Evolutionary conservation across 2,888 invertebrate genomes (phyloP).

Genomic region (Coenonympha glycerion): DNA sequence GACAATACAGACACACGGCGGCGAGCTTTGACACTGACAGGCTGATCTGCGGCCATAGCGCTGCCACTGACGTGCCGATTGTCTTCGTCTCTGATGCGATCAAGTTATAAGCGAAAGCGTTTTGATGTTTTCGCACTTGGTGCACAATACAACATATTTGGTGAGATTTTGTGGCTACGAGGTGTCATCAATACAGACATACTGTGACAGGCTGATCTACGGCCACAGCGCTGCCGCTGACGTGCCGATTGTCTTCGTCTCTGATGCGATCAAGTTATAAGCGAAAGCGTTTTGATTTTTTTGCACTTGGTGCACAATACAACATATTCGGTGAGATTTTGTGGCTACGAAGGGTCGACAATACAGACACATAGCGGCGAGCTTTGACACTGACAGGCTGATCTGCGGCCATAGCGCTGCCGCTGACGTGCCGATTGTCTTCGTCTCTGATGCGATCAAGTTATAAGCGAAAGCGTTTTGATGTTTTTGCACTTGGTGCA

Average conservation of each 20-base stretch:
- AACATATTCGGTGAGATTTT: too few relatives aligned
- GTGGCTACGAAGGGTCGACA: neutral
- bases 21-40: constrained; percentile 59
- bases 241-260: constrained; percentile 72
- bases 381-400: constrained; percentile 62
- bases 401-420: constrained; percentile 67
- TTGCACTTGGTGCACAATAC: neutral
- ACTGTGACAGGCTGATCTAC: constrained; percentile 66
- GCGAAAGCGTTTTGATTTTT: neutral
- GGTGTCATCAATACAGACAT: neutral
- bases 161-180: neutral
- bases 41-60: constrained; percentile 65
- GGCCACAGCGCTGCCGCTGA: constrained; percentile 63
- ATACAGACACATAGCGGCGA: constrained; percentile 35
- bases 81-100: constrained; percentile 54
- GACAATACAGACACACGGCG: constrained; percentile 31
- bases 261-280: constrained; percentile 21
- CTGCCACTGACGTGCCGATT: constrained; percentile 71
- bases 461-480: constrained; percentile 1
- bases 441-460: constrained; percentile 42
- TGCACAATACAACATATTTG: too few relatives aligned
- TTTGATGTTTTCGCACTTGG: neutral
- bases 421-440: constrained; percentile 73
- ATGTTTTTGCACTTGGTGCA: neutral
- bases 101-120: constrained; percentile 3